These are phyloP conservation scores for Aphidius colemani DNA, from an alignment of 2,888 invertebrate genomes.

Conservation along the genomic window DNA sequence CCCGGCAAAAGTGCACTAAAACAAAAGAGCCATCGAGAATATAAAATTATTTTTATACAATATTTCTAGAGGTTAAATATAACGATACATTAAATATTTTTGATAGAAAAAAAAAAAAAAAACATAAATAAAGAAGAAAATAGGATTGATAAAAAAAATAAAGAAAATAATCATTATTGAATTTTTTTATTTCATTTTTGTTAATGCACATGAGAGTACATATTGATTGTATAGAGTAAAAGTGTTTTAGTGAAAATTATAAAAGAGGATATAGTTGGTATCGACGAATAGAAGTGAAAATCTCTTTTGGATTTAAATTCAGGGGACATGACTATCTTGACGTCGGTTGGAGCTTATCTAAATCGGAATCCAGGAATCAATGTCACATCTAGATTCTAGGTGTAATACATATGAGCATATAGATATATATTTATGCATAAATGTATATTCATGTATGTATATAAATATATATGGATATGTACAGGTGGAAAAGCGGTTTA, in stretches of 20 bases:
- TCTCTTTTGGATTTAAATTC: constrained; percentile 1
- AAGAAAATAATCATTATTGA: constrained; percentile 6
- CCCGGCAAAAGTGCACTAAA: constrained; percentile 9
- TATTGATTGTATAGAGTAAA: background rate
- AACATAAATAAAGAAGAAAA: constrained; percentile 15
- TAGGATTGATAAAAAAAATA: constrained; percentile 2
- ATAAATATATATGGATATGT: background rate
- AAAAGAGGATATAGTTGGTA: background rate
- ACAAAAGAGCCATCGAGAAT: background rate
- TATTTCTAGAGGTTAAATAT: too few species aligned
- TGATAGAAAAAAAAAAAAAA: constrained; percentile 18
- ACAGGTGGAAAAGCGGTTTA: background rate
- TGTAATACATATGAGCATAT: constrained; percentile 7
- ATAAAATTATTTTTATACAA: background rate
- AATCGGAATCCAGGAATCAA: constrained; percentile 48
- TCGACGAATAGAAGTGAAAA: constrained; percentile 9
- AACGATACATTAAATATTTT: background rate
- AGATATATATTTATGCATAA: background rate
- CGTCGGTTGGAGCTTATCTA: constrained; percentile 37
- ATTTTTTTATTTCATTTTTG: background rate
- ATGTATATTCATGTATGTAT: background rate
- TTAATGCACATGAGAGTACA: constrained; percentile 10
- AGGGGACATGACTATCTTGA: constrained; percentile 13
- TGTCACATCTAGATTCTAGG: constrained; percentile 36
- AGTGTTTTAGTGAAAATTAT: too few species aligned